phyloP scores from a whole-genome alignment of 2,888 invertebrate genomes.

The Biston stratarius region DNA sequence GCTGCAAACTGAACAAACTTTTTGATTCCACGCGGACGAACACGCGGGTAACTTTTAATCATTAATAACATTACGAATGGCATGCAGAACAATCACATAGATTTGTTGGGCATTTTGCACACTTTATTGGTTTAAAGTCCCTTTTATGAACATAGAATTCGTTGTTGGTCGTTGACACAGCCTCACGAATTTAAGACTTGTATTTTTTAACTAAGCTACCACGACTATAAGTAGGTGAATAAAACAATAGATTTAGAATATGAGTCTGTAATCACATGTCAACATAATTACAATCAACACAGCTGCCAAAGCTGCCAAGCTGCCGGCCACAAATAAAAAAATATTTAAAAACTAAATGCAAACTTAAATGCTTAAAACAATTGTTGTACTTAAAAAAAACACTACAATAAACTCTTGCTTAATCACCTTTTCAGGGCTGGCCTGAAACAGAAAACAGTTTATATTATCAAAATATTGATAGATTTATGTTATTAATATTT shows the following conservation, averaged over 20 bases:
- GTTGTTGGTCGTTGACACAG: no score
- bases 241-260: not conserved
- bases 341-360: slow-evolving; percentile 28
- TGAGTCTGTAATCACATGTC: slow-evolving; percentile 33
- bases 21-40: no score
- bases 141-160: no score
- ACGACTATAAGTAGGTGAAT: not conserved
- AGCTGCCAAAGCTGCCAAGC: slow-evolving; percentile 37
- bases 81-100: no score
- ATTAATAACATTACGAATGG: no score
- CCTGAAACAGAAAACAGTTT: slow-evolving; percentile 57
- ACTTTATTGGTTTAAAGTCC: no score
- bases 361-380: slow-evolving; percentile 21
- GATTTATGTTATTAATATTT: no score
- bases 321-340: slow-evolving; percentile 40
- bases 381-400: not conserved
- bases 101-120: no score
- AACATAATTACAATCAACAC: slow-evolving; percentile 41
- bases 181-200: no score
- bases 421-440: slow-evolving; percentile 67
- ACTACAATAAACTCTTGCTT: not conserved
- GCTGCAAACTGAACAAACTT: no score
- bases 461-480: no score
- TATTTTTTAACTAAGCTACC: not conserved
- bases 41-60: no score